Base-by-base conservation (phyloP, 1,140 invertebrate species). In the Sarcophaga peregrina region DNA sequence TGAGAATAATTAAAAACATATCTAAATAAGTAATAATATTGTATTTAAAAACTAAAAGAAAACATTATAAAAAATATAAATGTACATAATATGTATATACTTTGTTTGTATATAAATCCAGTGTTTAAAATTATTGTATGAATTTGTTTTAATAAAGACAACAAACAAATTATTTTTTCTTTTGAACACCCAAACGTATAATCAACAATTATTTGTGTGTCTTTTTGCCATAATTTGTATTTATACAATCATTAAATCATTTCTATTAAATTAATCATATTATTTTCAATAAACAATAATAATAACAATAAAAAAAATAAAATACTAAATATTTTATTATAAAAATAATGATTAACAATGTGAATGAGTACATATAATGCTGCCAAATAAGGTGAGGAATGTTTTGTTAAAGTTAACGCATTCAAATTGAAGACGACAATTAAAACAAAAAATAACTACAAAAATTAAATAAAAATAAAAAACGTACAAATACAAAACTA, bases 331-430 rank as follows among this genome's bases (percentile, higher is more conserved):
- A 20, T 68, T 7, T 9, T 20, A 68, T 68, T n/a, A 68, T 68
- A n/a, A 68, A 20, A 20, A 68, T n/a, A 68, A 68, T 68, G 62
- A 68, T 68, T 68, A 68, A 68, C 62, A 68, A 68, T 68, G 6
- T 8, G n/a, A 37, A 37, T 37, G 25, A 37, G 25, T 37, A 37
- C 25, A 37, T 37, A 68, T 20, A 8, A n/a, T n/a, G 20, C 62
- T 20, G 20, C 62, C 17, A 2, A 68, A 68, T 68, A 68, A 68
- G 62, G 62, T 68, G 62, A 68, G 62, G 62, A 68, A 68, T 68
- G 62, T 68, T 9, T 68, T 68, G 62, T 62, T 37, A 37, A 37
- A 37, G 25, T 37, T 37, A 37, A 37, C 25, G 25, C 25, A 37
- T 37, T 37, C 4, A 37, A 37, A 37, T 37, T 37, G 25, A 37